Evolutionary conservation across 2,113 vertebrate genomes (phyloP), one percentile per base, ranked within the genome.

Genomic region (Coreoperca whiteheadi): DNA sequence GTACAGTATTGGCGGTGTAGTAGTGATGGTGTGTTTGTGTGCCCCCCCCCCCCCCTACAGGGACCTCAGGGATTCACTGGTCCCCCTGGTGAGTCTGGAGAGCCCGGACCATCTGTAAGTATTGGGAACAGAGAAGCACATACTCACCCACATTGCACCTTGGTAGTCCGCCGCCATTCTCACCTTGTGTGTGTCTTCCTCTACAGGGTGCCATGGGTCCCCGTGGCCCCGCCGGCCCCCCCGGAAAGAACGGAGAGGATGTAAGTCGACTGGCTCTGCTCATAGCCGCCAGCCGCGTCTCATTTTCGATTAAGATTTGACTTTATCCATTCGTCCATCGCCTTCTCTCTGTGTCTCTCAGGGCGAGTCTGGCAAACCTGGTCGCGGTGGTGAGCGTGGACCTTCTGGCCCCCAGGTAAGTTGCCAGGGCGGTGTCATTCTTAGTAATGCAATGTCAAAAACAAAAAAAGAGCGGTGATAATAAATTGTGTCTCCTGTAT

Each of bases 171-270:
- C 34, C 2, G 1, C 3, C 51, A 41, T 18, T 67, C 68, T 90
- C 54, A 88, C 37, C 80, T 57, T 30, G 12, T 23, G 3, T 65
- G 16, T 56, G 25, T 69, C n/a, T 81, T n/a, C 69, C 48, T 64
- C 37, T 64, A 11, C 53, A 99, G 98, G 98, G 98, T 94, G 77
- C 98, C 89, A 97, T 99, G 98, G 98, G 98, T 94, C 98, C 98
- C 85, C 98, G 98, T 80, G 98, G 98, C 81, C 65, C 97, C 1
- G 89, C 97, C 1, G 98, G 98, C 30, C 94, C 98, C 59, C 94
- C 98, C 94, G 98, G 98, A 92, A 99, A 99, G 97, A 99, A 99
- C 0, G 98, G 98, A 96, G 98, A 99, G 93, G 98, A 99, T 50
- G 98, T 99, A 95, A 98, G 94, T 87, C 3, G 20, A 54, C 23